phyloP scores from a whole-genome alignment of 2,888 invertebrate genomes.

The Protodeltote pygarga region DNA sequence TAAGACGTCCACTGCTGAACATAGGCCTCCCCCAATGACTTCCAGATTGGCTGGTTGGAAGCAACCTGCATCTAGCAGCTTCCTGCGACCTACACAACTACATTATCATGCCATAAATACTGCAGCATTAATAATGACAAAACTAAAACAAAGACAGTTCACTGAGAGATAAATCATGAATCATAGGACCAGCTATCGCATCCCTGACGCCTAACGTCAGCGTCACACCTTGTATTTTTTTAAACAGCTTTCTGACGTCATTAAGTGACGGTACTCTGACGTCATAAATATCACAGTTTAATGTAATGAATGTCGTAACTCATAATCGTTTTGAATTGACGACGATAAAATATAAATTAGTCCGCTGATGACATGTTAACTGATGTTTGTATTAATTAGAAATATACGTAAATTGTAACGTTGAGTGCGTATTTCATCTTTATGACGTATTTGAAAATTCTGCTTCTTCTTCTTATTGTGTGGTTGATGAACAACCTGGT shows the following conservation, averaged over 20 bases:
- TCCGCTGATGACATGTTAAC: not conserved
- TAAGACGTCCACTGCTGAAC: too few relatives aligned
- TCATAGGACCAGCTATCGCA: not conserved
- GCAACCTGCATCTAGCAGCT: too few relatives aligned
- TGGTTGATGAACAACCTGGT: too few relatives aligned
- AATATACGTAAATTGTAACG: not conserved
- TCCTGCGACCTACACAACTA: too few relatives aligned
- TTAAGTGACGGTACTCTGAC: not conserved
- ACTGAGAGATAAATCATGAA: constrained; percentile 9
- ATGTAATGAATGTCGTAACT: not conserved
- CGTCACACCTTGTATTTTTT: constrained; percentile 16
- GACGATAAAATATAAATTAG: constrained; percentile 9
- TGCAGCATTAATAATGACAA: too few relatives aligned
- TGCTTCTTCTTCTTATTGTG: not conserved
- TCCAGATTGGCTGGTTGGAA: too few relatives aligned
- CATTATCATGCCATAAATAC: too few relatives aligned
- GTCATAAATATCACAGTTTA: not conserved
- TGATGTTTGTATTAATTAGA: not conserved
- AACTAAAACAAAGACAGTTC: constrained; percentile 18
- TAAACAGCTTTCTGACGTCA: constrained; percentile 9
- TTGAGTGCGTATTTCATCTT: not conserved
- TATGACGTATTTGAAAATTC: not conserved
- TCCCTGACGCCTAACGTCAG: constrained; percentile 5
- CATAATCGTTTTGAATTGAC: constrained; percentile 1
- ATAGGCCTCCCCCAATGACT: too few relatives aligned